Evolutionary conservation across 2,113 vertebrate species (phyloP).

Genomic region (Myotis brandtii): DNA sequence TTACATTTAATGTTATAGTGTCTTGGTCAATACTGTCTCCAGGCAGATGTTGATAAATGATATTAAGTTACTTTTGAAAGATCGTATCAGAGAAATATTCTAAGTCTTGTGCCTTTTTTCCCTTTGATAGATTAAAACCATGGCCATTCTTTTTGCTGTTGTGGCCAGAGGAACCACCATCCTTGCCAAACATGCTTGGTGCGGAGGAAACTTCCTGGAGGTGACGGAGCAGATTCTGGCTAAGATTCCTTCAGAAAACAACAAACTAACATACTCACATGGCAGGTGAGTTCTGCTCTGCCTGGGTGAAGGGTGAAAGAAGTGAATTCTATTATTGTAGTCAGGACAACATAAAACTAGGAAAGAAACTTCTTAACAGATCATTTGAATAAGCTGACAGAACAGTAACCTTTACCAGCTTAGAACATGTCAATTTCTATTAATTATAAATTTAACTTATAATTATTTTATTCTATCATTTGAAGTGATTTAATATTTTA

Average conservation of each 20-base stretch:
- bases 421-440: slow-evolving; percentile 43
- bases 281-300: slow-evolving; percentile 89
- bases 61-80: slow-evolving; percentile 54
- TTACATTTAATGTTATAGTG: slow-evolving; percentile 1
- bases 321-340: slow-evolving; percentile 4
- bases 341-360: slow-evolving; percentile 26
- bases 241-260: slow-evolving; percentile 98
- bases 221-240: slow-evolving; percentile 98
- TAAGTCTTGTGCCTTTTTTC: slow-evolving; percentile 51
- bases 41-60: not conserved
- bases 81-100: slow-evolving; percentile 16
- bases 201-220: slow-evolving; percentile 98
- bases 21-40: not conserved
- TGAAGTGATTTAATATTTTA: slow-evolving; percentile 55
- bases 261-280: slow-evolving; percentile 98
- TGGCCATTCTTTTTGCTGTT: slow-evolving; percentile 98
- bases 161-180: slow-evolving; percentile 97
- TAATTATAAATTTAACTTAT: slow-evolving; percentile 51
- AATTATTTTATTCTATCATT: slow-evolving; percentile 45
- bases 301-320: not conserved
- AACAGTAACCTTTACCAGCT: slow-evolving; percentile 43
- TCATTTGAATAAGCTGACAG: slow-evolving; percentile 54
- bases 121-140: slow-evolving; percentile 83
- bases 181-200: slow-evolving; percentile 98
- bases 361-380: slow-evolving; percentile 48